Evolutionary conservation across 2,113 vertebrate genomes (phyloP).

Genomic region (Muntiacus reevesi): DNA sequence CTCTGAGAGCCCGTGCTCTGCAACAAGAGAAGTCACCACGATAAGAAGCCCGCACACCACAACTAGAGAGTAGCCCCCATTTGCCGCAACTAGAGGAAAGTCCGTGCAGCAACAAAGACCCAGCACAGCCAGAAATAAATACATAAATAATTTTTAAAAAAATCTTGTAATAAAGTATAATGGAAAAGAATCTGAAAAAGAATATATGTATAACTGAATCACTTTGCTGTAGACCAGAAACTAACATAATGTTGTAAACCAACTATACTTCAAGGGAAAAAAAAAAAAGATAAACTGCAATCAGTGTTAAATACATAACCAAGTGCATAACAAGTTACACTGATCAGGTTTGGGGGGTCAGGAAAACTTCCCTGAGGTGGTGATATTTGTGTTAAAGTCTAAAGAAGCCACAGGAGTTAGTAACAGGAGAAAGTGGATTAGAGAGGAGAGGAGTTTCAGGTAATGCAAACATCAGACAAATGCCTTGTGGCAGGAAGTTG

Average conservation of each 20-base stretch:
- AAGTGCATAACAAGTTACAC: not conserved
- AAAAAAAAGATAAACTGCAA: not conserved
- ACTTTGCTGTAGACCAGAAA: not conserved
- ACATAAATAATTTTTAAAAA: accelerated
- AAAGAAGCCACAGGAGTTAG: not conserved
- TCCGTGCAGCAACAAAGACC: not conserved
- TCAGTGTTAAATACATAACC: not conserved
- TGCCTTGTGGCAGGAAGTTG: not conserved
- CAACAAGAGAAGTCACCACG: not conserved
- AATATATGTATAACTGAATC: not conserved
- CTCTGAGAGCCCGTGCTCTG: not conserved
- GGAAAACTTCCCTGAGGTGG: not conserved
- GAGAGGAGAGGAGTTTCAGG: not conserved
- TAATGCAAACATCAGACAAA: not conserved
- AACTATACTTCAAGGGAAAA: not conserved
- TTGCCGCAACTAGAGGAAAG: not conserved
- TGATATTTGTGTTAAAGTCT: not conserved
- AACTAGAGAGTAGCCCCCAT: not conserved
- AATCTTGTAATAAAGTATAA: not conserved
- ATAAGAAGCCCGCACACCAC: not conserved
- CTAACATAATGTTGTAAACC: not conserved
- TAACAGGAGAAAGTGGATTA: not conserved
- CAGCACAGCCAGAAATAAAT: not conserved
- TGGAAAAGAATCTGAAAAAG: not conserved
- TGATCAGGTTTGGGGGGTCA: not conserved